Conservation (phyloP, 2,113 vertebrate species). For the Pangasianodon hypophthalmus region DNA sequence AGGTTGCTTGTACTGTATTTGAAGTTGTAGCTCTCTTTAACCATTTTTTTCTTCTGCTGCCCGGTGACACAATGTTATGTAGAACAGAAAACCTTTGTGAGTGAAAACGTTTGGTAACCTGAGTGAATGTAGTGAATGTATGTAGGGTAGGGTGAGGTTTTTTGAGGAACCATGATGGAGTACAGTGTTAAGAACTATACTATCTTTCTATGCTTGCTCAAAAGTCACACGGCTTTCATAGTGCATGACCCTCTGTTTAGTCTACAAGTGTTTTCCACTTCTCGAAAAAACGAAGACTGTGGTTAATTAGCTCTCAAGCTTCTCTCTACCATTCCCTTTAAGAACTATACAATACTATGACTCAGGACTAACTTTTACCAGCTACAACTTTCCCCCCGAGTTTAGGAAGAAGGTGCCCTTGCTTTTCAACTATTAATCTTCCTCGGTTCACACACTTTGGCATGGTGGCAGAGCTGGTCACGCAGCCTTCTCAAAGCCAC, state of each 20-base stretch:
- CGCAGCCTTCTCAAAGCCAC: slow-evolving; percentile 28
- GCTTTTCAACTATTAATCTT: background rate
- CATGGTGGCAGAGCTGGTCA: background rate
- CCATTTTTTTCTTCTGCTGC: background rate
- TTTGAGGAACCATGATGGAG: background rate
- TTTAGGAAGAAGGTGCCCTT: background rate
- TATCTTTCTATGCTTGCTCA: background rate
- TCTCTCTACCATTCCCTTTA: background rate
- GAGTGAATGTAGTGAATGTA: background rate
- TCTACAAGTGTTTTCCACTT: background rate
- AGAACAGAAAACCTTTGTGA: background rate
- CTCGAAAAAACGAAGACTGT: background rate
- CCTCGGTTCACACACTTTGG: background rate
- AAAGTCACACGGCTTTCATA: background rate
- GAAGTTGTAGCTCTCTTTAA: background rate
- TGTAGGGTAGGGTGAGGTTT: background rate
- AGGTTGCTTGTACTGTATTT: background rate
- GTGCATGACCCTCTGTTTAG: background rate
- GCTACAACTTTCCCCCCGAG: background rate
- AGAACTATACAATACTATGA: background rate
- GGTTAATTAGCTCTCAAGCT: background rate
- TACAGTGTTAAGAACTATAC: background rate
- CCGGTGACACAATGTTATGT: background rate
- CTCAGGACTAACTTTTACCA: background rate
- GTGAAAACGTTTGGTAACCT: background rate